phyloP scores from a whole-genome alignment of 2,113 vertebrate genomes.

The Pongo abelii region DNA sequence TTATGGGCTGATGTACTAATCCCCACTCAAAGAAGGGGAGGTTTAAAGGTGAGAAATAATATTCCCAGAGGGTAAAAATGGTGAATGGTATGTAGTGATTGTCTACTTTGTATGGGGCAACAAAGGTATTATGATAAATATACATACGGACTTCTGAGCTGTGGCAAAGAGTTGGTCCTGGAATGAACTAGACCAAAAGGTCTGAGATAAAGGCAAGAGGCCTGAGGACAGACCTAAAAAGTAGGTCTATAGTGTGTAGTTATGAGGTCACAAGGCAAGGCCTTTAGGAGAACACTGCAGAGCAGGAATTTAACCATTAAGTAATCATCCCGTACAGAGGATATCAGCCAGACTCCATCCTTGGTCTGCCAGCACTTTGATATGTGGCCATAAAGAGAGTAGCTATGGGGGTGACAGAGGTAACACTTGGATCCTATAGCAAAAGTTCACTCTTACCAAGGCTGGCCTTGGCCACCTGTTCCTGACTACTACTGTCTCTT shows the following conservation, averaged over 20 bases:
- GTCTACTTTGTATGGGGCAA: background rate
- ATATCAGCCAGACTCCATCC: background rate
- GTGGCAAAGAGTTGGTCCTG: background rate
- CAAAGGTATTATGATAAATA: background rate
- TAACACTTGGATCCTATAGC: no score
- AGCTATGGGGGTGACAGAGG: background rate
- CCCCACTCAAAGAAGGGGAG: background rate
- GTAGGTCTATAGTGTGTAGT: fast-evolving
- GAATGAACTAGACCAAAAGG: background rate
- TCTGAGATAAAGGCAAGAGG: background rate
- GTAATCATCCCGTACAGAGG: background rate
- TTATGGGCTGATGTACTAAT: background rate
- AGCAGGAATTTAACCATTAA: background rate
- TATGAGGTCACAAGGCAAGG: background rate
- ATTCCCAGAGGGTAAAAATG: no score
- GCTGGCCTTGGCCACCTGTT: no score
- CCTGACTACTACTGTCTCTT: background rate
- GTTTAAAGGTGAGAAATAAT: background rate
- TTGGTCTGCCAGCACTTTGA: background rate
- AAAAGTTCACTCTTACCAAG: background rate
- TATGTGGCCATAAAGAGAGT: no score
- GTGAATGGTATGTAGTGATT: fast-evolving
- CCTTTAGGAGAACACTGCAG: background rate
- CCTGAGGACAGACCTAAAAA: background rate
- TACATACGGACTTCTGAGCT: background rate